Percentiles rank a stretch among this genome's conserved stretches.
Conservation (phyloP, 2,113 vertebrate species). For the Talpa occidentalis region DNA sequence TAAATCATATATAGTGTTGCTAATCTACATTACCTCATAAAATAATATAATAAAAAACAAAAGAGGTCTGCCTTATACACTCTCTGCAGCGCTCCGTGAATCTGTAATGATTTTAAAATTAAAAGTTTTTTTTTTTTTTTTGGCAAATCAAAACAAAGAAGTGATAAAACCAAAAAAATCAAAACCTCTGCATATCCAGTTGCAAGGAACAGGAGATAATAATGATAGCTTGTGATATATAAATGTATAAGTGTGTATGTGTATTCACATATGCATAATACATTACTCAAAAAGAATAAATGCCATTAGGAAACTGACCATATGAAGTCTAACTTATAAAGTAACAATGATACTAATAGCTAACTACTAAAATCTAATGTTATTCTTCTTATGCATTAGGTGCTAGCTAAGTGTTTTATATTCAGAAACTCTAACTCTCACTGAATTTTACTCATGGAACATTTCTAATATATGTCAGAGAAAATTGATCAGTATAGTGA, state of each 20-base stretch:
- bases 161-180: too few relatives aligned
- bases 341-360: not conserved
- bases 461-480: not conserved
- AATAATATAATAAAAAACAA: not conserved
- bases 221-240: not conserved
- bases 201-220: not conserved
- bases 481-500: not conserved
- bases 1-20: too few relatives aligned
- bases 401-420: not conserved
- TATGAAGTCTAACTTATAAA: not conserved
- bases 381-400: not conserved
- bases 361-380: not conserved
- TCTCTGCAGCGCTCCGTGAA: too few relatives aligned
- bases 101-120: too few relatives aligned
- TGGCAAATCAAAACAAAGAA: too few relatives aligned
- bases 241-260: not conserved
- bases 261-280: too few relatives aligned
- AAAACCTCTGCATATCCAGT: not conserved
- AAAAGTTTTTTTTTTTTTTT: too few relatives aligned
- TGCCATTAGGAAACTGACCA: not conserved
- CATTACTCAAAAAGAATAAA: not conserved
- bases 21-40: too few relatives aligned
- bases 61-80: too few relatives aligned
- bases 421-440: not conserved
- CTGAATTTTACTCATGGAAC: not conserved